A percentile compares a stretch with the other conserved stretches of the same genome.
phyloP scores from a whole-genome alignment of 2,797 vertebrate species.

The Benthosema pterotum region DNA sequence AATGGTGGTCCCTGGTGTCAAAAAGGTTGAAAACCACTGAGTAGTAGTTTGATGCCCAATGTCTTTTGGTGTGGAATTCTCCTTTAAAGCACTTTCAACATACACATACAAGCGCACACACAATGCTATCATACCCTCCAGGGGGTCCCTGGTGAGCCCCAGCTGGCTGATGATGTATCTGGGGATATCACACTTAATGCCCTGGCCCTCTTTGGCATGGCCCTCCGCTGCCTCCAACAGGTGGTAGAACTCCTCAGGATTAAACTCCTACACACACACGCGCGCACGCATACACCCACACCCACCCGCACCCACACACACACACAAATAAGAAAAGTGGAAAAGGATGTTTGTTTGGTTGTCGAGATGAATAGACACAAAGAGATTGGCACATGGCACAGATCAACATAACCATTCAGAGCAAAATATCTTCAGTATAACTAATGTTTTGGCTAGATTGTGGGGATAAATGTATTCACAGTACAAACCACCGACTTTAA shows the following conservation, averaged over 20 bases:
- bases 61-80: too few species aligned
- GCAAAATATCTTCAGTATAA: neutral
- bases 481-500: neutral
- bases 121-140: constrained; percentile 83
- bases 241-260: constrained; percentile 98
- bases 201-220: constrained; percentile 95
- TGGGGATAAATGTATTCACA: neutral
- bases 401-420: neutral
- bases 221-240: constrained; percentile 96
- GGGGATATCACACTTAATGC: constrained; percentile 96
- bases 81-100: too few species aligned
- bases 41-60: too few species aligned
- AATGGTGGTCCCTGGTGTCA: too few species aligned
- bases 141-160: constrained; percentile 94
- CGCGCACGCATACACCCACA: neutral
- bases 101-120: neutral
- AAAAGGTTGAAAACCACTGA: too few species aligned
- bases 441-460: too few species aligned
- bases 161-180: constrained; percentile 97
- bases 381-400: neutral
- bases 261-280: constrained; percentile 87
- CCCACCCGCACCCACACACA: neutral
- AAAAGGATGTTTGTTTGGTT: neutral
- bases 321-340: constrained; percentile 1
- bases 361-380: neutral